Conservation (phyloP, 2,113 vertebrate species). For the Sebastes fasciatus region DNA sequence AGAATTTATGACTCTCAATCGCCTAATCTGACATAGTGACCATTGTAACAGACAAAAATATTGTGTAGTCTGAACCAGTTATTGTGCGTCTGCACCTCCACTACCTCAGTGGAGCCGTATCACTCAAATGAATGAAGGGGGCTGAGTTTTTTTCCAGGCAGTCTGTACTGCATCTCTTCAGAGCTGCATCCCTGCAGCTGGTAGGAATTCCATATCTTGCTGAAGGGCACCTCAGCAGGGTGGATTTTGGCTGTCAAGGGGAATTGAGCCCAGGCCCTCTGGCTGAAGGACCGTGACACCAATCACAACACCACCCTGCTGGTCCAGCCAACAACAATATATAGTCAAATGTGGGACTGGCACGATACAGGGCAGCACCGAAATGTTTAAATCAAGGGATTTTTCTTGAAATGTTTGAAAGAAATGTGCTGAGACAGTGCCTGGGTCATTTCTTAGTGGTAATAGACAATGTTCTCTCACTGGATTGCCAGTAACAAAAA, state of each 20-base stretch:
- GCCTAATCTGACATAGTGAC: too few relatives aligned
- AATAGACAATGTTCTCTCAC: constrained; percentile 64
- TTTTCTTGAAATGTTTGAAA: constrained; percentile 66
- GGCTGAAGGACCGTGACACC: constrained; percentile 69
- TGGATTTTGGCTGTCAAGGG: constrained; percentile 68
- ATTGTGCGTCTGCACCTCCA: too few relatives aligned
- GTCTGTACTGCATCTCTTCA: constrained; percentile 23
- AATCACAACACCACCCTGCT: constrained; percentile 73
- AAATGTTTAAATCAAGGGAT: constrained; percentile 60
- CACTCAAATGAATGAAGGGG: not conserved
- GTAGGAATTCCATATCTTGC: constrained; percentile 64
- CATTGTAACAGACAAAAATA: too few relatives aligned
- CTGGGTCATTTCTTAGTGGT: constrained; percentile 60
- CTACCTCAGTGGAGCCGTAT: not conserved
- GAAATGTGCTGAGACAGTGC: constrained; percentile 70
- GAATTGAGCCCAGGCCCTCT: constrained; percentile 64
- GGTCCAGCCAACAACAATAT: constrained; percentile 78
- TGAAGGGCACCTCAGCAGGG: constrained; percentile 75
- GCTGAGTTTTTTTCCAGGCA: constrained; percentile 13
- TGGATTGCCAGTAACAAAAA: constrained; percentile 62
- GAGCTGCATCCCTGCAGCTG: constrained; percentile 47
- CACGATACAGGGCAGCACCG: constrained; percentile 58
- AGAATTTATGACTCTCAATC: too few relatives aligned
- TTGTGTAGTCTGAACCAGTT: too few relatives aligned
- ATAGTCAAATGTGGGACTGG: constrained; percentile 61